Evolutionary conservation across 1,140 invertebrate genomes (phyloP), one percentile per base, ranked within the genome.

Genomic region (Thalassaphorura encarpata): DNA sequence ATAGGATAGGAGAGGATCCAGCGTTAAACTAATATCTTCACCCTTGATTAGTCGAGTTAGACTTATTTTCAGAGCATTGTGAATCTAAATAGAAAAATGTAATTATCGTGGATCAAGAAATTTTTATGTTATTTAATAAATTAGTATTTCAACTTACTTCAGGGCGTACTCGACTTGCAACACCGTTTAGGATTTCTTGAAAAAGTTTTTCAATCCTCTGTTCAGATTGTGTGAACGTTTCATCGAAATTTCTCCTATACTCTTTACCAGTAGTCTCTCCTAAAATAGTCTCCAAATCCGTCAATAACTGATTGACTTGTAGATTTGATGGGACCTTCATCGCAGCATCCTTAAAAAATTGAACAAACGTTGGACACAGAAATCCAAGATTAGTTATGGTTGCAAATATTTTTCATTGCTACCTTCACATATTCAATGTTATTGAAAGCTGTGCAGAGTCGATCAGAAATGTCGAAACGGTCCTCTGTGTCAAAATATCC

Each of bases 361-460:
- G n/a, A n/a, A 51, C 33, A 39, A 13, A 36, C n/a, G 23, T 13
- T 36, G 6, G 15, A 13, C 18, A 13, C 16, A 51, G 18, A 16
- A 15, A 18, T 18, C 45, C 27, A 3, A 11, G 19, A 15, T 21
- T 18, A 43, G 8, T 8, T n/a, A 43, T 21, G 6, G n/a, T 43
- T 18, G 8, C 41, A 43, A 15, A 43, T 36, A 36, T 36, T 42
- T n/a, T n/a, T n/a, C n/a, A n/a, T n/a, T n/a, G n/a, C 19, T 54
- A 60, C 62, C 53, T 64, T 58, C 2, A 64, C 63, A 31, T 59
- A 52, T 28, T 61, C 58, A 39, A 64, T 64, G 40, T 64, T 61
- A 39, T 64, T 64, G 2, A 64, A 31, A 6, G 51, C 52, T 3
- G 40, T 60, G 54, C 63, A 64, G 19, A 64, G 42, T 28, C 63